Percentiles rank a stretch among this genome's conserved stretches.
These are phyloP conservation scores for Oncorhynchus mykiss DNA, from an alignment of 2,113 vertebrate species.

Conservation along the genomic window DNA sequence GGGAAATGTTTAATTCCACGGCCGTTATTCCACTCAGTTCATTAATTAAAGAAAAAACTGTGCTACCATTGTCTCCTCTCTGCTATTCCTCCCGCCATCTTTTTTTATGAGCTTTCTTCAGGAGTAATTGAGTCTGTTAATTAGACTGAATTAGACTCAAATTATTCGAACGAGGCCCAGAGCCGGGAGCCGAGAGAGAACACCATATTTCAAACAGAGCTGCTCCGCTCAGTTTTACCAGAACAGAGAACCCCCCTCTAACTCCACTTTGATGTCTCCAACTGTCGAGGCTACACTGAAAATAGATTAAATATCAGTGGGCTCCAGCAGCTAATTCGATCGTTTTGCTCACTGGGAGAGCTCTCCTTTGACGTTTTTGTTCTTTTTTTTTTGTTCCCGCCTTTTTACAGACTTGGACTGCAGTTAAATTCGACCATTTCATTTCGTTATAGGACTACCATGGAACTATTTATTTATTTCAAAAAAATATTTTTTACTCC, in stretches of 20 bases:
- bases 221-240: conserved; percentile 54
- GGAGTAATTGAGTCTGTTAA: conserved; percentile 81
- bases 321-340: conserved; percentile 56
- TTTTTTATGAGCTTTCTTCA: conserved; percentile 80
- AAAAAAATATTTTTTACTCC: conserved; percentile 58
- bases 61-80: conserved; percentile 63
- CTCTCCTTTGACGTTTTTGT: conserved; percentile 64
- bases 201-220: conserved; percentile 66
- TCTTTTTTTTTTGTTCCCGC: conserved; percentile 48
- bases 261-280: conserved; percentile 71
- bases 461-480: conserved; percentile 55
- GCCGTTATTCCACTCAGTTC: conserved; percentile 78
- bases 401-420: conserved; percentile 65
- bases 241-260: conserved; percentile 57
- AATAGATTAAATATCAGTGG: conserved; percentile 71
- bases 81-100: conserved; percentile 69
- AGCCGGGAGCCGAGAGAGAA: conserved; percentile 64
- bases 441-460: conserved; percentile 54
- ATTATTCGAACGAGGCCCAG: conserved; percentile 76
- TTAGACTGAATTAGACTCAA: conserved; percentile 80
- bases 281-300: conserved; percentile 67
- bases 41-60: conserved; percentile 77
- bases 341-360: conserved; percentile 67
- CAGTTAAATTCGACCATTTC: conserved; percentile 67
- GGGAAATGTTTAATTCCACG: conserved; percentile 75